Evolutionary conservation across 2,797 vertebrate species (phyloP).

Genomic region (Phalanger gymnotis): DNA sequence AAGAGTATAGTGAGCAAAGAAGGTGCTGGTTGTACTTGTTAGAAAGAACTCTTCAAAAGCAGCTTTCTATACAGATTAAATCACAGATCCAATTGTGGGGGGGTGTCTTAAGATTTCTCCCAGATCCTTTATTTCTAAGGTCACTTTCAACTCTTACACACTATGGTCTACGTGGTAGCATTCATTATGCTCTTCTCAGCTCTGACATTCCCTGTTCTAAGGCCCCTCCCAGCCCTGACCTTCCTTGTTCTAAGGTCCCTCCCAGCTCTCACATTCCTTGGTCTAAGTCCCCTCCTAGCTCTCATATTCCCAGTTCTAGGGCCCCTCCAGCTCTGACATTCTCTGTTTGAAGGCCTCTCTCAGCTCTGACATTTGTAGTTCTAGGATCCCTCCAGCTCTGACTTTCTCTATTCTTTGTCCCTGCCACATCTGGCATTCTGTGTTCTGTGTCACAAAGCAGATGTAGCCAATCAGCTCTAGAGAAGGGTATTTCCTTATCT

Average conservation of each 20-base stretch:
- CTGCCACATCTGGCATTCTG: not conserved
- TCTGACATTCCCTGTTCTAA: too few species aligned
- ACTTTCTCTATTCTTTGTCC: not conserved
- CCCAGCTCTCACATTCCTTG: not conserved
- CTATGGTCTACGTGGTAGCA: too few species aligned
- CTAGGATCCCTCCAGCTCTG: not conserved
- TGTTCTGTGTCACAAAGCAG: not conserved
- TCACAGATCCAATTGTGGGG: not conserved
- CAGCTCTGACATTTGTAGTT: not conserved
- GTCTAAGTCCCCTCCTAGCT: not conserved
- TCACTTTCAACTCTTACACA: too few species aligned
- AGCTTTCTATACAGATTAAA: not conserved
- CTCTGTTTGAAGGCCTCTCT: not conserved
- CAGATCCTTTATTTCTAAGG: too few species aligned
- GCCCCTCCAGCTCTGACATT: not conserved
- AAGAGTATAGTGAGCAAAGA: not conserved
- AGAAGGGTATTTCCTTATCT: not conserved
- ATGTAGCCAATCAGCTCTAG: not conserved
- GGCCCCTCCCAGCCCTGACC: not conserved
- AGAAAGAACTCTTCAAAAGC: not conserved
- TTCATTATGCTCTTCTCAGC: too few species aligned
- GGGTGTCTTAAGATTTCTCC: not conserved
- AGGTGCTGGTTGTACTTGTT: not conserved
- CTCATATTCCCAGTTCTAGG: too few species aligned
- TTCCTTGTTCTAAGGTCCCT: too few species aligned